A percentile compares a stretch with the other conserved stretches of the same genome.
Evolutionary conservation across 2,888 invertebrate genomes (phyloP).

Genomic region (Chelonus formosanus): DNA sequence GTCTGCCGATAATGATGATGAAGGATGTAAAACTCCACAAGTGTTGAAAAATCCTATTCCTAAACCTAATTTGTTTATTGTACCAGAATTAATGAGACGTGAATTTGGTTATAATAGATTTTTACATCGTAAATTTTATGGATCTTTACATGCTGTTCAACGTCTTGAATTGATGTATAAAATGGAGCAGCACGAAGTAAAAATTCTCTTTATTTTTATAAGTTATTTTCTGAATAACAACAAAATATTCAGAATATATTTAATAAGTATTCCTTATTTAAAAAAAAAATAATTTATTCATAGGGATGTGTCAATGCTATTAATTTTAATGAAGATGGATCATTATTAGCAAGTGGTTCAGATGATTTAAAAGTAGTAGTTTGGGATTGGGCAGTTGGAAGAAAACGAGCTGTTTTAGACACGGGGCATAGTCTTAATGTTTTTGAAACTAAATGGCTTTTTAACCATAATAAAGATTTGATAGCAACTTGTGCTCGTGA

Average conservation of each 20-base stretch:
- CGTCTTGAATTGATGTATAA: constrained; percentile 81
- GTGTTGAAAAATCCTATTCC: constrained; percentile 72
- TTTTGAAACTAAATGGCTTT: constrained; percentile 88
- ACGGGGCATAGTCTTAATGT: constrained; percentile 89
- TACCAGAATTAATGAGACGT: constrained; percentile 74
- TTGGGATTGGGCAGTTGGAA: constrained; percentile 89
- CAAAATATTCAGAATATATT: no score
- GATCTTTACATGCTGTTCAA: constrained; percentile 83
- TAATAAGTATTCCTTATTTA: no score
- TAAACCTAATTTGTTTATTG: constrained; percentile 74
- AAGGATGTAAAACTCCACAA: constrained; percentile 55
- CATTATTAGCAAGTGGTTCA: constrained; percentile 85
- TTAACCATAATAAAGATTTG: constrained; percentile 79
- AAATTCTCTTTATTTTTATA: constrained; percentile 9
- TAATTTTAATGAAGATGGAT: constrained; percentile 84
- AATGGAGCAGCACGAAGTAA: constrained; percentile 76
- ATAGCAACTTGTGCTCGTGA: constrained; percentile 90
- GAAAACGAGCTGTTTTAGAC: constrained; percentile 73
- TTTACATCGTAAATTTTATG: constrained; percentile 79
- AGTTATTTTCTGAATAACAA: not conserved
- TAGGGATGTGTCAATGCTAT: constrained; percentile 91
- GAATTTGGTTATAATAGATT: constrained; percentile 71
- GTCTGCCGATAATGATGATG: constrained; percentile 51
- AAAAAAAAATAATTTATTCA: constrained; percentile 32
- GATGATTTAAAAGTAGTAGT: constrained; percentile 87